Evolutionary conservation across 2,888 invertebrate genomes (phyloP).

Genomic region (Corbicula japonica): DNA sequence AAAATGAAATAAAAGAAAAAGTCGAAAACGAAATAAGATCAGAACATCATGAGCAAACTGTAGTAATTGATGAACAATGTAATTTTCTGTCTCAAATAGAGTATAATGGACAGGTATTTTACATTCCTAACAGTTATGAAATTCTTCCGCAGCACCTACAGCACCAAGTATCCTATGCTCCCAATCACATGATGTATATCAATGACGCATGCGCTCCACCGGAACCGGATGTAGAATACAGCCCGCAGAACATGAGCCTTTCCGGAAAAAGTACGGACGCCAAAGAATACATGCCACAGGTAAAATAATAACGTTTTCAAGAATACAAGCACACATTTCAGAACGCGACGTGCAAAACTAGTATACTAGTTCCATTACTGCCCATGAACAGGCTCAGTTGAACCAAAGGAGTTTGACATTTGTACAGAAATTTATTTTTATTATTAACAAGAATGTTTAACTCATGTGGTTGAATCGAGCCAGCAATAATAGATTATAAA

Average conservation of each 20-base stretch:
- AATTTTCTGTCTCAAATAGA: background rate
- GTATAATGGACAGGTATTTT: conserved; percentile 1
- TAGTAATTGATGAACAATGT: conserved; percentile 14
- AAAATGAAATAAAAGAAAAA: background rate
- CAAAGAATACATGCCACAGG: background rate
- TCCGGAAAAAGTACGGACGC: conserved; percentile 4
- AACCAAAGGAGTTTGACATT: background rate
- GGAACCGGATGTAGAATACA: background rate
- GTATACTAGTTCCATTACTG: background rate
- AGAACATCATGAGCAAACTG: background rate
- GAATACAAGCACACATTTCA: too few species aligned
- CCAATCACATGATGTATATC: conserved; percentile 4
- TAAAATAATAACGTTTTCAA: background rate
- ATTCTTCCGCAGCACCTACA: background rate
- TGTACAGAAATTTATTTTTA: background rate
- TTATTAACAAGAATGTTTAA: too few species aligned
- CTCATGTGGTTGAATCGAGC: too few species aligned
- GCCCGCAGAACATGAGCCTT: background rate
- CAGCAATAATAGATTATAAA: too few species aligned
- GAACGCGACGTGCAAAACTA: too few species aligned
- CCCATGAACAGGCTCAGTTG: background rate
- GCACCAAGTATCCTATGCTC: background rate
- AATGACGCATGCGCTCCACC: conserved; percentile 25
- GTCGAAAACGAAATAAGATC: background rate
- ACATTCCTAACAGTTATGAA: conserved; percentile 2